A percentile compares a stretch with the other conserved stretches of the same genome.
Conservation (phyloP, 2,797 vertebrate species). For the Eidolon dupreanum region DNA sequence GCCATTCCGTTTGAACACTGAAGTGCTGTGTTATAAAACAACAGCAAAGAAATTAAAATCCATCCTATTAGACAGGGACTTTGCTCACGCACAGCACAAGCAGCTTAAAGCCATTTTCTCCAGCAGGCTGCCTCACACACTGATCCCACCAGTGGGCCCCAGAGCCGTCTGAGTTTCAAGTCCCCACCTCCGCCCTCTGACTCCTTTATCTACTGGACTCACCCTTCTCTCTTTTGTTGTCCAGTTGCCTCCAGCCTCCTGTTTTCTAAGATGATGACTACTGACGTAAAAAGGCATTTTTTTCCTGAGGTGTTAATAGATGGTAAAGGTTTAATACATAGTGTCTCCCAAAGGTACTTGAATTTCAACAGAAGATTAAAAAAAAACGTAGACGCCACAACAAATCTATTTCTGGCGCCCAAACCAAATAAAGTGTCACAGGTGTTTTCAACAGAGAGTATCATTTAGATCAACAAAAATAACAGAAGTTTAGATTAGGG, state of each 20-base stretch:
- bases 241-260: not conserved
- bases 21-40: not conserved
- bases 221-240: not conserved
- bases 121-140: not conserved
- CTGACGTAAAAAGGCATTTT: not conserved
- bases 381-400: not conserved
- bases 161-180: not conserved
- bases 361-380: conserved; percentile 26
- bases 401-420: not conserved
- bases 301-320: not conserved
- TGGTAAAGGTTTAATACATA: not conserved
- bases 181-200: not conserved
- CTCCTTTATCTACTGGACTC: not conserved
- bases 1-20: not conserved
- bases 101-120: not conserved
- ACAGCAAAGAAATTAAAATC: not conserved
- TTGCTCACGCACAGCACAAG: not conserved
- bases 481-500: not conserved
- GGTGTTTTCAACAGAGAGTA: not conserved
- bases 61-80: not conserved
- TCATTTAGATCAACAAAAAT: not conserved
- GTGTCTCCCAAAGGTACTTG: not conserved
- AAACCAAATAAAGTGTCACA: not conserved
- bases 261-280: conserved; percentile 21
- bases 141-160: not conserved